Conservation (phyloP, 1,140 invertebrate species). For the Hetaerina americana region DNA sequence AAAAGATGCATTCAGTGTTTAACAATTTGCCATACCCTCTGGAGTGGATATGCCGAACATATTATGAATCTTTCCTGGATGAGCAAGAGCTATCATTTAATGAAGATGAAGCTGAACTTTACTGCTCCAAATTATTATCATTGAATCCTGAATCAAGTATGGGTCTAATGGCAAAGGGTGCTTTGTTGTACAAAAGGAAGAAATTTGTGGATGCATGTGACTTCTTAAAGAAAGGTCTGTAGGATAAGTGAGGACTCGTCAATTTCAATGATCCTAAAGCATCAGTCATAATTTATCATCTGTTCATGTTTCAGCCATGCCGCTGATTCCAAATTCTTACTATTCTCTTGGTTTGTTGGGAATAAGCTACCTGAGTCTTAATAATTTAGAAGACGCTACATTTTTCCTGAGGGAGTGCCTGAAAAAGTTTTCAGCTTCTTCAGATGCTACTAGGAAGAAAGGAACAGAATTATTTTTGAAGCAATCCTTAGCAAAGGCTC, state of each 20-base stretch:
- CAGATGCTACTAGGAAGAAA: constrained; percentile 18
- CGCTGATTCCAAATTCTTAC: constrained; percentile 23
- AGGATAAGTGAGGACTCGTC: no score
- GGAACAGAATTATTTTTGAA: constrained; percentile 15
- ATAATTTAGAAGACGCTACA: constrained; percentile 42
- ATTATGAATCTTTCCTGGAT: constrained; percentile 33
- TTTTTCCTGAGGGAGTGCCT: constrained; percentile 31
- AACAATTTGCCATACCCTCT: constrained; percentile 34
- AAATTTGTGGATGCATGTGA: constrained; percentile 40
- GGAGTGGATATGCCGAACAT: constrained; percentile 47
- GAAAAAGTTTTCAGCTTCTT: constrained; percentile 19
- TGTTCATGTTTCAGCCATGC: constrained; percentile 23
- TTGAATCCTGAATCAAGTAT: constrained; percentile 41
- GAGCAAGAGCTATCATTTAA: constrained; percentile 25
- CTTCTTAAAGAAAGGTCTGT: constrained; percentile 28
- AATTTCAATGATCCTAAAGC: no score
- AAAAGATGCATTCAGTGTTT: constrained; percentile 35
- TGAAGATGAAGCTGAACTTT: constrained; percentile 32
- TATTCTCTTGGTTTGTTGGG: constrained; percentile 32
- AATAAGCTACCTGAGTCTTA: constrained; percentile 38
- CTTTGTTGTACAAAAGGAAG: constrained; percentile 34
- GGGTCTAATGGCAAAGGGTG: constrained; percentile 42
- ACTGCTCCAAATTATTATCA: constrained; percentile 30
- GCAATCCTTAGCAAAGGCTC: constrained; percentile 24
- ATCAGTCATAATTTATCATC: no score